A percentile compares a stretch with the other conserved stretches of the same genome.
These are phyloP conservation scores for Distichodus sexfasciatus DNA, from an alignment of 2,797 vertebrate species.

Conservation along the genomic window DNA sequence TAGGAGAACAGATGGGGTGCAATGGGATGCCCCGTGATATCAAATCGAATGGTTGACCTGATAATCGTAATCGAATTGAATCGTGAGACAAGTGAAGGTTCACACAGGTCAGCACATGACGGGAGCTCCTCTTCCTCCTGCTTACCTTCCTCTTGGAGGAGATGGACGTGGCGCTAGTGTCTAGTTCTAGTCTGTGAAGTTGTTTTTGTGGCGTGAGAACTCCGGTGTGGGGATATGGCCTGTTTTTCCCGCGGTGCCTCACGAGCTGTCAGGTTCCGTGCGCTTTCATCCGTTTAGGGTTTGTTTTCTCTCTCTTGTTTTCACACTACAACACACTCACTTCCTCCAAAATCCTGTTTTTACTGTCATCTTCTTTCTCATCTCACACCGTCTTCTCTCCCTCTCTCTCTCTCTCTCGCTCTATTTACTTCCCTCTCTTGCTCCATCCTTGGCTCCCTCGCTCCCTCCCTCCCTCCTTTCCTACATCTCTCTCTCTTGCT, in stretches of 20 bases:
- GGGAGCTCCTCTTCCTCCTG: too few relatives aligned
- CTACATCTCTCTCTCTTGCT: neutral
- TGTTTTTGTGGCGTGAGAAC: too few relatives aligned
- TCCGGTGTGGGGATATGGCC: too few relatives aligned
- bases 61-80: too few relatives aligned
- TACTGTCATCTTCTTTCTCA: constrained; percentile 44
- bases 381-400: constrained; percentile 11
- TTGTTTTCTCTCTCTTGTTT: constrained; percentile 27
- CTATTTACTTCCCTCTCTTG: constrained; percentile 32
- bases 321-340: constrained; percentile 17
- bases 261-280: neutral
- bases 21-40: too few relatives aligned
- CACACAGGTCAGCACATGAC: too few relatives aligned
- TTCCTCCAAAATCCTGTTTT: constrained; percentile 8
- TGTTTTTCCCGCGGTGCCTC: constrained; percentile 2
- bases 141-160: too few relatives aligned
- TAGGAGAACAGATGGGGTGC: too few relatives aligned
- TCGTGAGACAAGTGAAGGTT: too few relatives aligned
- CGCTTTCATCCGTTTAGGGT: neutral
- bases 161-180: too few relatives aligned
- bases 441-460: constrained; percentile 44
- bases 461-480: constrained; percentile 50
- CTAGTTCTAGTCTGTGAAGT: too few relatives aligned
- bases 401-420: constrained; percentile 32
- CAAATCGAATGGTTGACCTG: too few relatives aligned